Percentiles rank a stretch among this genome's conserved stretches.
Conservation (phyloP, 2,888 invertebrate genomes). For the Ophioninae sp. region DNA sequence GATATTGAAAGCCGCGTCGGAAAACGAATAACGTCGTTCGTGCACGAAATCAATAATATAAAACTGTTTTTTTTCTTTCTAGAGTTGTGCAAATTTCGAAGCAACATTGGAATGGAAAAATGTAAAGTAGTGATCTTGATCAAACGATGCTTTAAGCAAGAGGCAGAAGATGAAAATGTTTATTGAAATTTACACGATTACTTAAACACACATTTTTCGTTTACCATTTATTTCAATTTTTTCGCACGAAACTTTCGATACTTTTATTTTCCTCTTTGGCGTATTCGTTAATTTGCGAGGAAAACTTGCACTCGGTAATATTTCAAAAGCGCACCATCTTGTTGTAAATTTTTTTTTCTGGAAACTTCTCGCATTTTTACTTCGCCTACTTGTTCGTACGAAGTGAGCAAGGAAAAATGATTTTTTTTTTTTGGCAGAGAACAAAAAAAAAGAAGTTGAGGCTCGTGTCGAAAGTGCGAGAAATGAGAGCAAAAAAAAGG, state of each 20-base stretch:
- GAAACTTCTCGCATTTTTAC: constrained; percentile 25
- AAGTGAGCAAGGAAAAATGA: constrained; percentile 23
- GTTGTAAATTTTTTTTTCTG: constrained; percentile 12
- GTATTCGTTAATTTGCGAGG: background rate
- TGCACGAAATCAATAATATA: too few species aligned
- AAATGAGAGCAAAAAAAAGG: constrained; percentile 18
- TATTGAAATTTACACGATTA: background rate
- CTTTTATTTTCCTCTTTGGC: background rate
- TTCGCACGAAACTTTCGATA: background rate
- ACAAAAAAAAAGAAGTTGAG: constrained; percentile 4
- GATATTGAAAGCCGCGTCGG: too few species aligned
- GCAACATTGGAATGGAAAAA: background rate
- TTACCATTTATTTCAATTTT: background rate
- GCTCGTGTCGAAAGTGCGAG: background rate
- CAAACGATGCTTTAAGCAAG: background rate
- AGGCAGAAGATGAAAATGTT: background rate
- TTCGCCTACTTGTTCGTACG: constrained; percentile 23
- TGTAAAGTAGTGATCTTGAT: background rate
- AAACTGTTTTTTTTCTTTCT: too few species aligned
- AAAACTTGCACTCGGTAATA: constrained; percentile 17
- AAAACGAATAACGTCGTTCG: too few species aligned
- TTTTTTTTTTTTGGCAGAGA: constrained; percentile 23
- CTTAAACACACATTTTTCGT: background rate
- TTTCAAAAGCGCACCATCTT: constrained; percentile 42
- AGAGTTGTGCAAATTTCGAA: background rate